Base-by-base conservation (phyloP, 2,113 vertebrate species). In the Motacilla alba region DNA sequence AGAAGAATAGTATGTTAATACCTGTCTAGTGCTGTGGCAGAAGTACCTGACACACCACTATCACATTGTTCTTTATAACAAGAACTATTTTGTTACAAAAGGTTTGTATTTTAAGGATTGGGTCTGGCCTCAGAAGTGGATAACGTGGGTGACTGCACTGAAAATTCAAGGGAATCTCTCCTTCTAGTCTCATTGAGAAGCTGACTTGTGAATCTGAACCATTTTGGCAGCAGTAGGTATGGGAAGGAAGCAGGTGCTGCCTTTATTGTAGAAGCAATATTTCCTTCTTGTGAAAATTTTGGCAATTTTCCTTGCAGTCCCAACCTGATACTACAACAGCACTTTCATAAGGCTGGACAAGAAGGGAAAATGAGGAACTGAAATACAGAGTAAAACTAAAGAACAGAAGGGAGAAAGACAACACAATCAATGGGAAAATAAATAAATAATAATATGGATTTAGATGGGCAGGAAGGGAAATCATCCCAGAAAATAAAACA, bases 1-100 rank as follows among this genome's bases (percentile, higher is more conserved):
- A 94, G 92, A 96, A 64, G 94, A 96, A 35, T 91, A 97, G 97
- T 97, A 98, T 91, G 81, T 97, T 98, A 55, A 66, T 94, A 94
- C 93, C 91, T 39, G 87, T 78, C 62, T 91, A 84, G 73, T 68
- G 84, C 84, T 97, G 94, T 97, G 95, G 95, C 93, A 96, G 96
- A 74, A 97, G 90, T 74, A 96, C 50, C 95, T 94, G 95, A 91
- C 97, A 95, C 93, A 95, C 94, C 91, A 89, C 96, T 94, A 85
- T 92, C 92, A 92, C 66, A 35, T 97, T 90, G 81, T 96, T 96
- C 93, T 97, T 97, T 94, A 79, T 62, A 86, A 94, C 13, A 50
- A 94, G 84, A 97, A 95, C 92, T 92, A 69, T 95, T 97, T 95
- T 96, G 73, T 93, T 97, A 93, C 33, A 35, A 97, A 72, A 94